Evolutionary conservation across 2,888 invertebrate genomes (phyloP).

Genomic region (Pedicia rivosa): DNA sequence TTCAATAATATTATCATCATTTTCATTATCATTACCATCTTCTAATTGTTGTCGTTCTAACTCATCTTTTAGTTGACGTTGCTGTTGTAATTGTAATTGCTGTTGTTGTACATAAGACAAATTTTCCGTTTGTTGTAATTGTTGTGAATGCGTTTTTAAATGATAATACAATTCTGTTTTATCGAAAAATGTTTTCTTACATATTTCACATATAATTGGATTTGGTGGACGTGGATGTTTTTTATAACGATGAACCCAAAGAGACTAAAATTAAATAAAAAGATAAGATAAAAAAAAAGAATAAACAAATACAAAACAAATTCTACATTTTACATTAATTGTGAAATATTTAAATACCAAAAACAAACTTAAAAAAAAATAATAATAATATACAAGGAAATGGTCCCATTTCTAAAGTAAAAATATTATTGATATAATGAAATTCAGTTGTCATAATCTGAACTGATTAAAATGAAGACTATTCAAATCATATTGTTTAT

Average conservation of each 20-base stretch:
- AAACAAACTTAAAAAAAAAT: not conserved
- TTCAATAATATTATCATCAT: constrained; percentile 21
- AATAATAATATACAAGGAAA: too few species aligned
- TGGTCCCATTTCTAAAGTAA: too few species aligned
- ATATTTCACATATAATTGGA: constrained; percentile 26
- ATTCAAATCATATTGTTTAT: too few species aligned
- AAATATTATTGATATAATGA: too few species aligned
- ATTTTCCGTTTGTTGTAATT: too few species aligned
- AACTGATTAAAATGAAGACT: too few species aligned
- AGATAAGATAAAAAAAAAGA: not conserved
- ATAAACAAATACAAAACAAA: too few species aligned
- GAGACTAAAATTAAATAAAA: constrained; percentile 8
- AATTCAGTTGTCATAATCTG: too few species aligned
- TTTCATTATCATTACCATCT: not conserved
- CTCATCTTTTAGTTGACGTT: constrained; percentile 10
- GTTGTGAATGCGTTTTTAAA: constrained; percentile 15
- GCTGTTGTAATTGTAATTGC: constrained; percentile 19
- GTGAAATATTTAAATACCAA: too few species aligned
- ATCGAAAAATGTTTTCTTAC: constrained; percentile 30
- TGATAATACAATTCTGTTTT: constrained; percentile 28
- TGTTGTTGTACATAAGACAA: constrained; percentile 12
- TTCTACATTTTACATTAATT: too few species aligned
- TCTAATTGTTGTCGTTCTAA: not conserved
- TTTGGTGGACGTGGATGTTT: constrained; percentile 30
- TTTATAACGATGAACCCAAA: constrained; percentile 32